These are phyloP conservation scores for Mesembrinibis cayennensis DNA, from an alignment of 2,113 vertebrate genomes.

Conservation along the genomic window DNA sequence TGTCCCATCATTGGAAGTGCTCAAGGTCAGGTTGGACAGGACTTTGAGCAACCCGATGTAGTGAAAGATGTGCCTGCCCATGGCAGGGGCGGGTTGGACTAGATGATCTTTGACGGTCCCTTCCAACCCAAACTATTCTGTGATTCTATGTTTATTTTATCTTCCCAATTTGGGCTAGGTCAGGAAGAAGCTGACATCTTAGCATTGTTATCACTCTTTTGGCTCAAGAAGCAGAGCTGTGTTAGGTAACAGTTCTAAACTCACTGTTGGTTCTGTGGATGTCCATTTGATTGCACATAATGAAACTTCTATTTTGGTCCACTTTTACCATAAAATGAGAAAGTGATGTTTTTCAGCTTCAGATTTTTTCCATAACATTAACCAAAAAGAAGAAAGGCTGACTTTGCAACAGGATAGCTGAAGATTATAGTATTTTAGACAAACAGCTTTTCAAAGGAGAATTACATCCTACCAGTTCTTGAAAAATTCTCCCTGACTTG, in stretches of 20 bases:
- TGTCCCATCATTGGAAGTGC: too few relatives aligned
- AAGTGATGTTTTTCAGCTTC: not conserved
- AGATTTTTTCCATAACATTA: not conserved
- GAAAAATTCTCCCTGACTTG: not conserved
- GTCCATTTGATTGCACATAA: not conserved
- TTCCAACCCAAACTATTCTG: not conserved
- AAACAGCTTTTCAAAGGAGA: not conserved
- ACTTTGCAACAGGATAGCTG: not conserved
- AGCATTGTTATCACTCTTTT: not conserved
- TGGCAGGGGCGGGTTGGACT: too few relatives aligned
- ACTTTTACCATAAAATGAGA: not conserved
- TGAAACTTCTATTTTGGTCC: not conserved
- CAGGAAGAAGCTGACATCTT: not conserved
- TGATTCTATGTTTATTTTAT: not conserved
- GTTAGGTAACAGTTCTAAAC: not conserved
- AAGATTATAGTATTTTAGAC: not conserved
- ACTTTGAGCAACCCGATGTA: too few relatives aligned
- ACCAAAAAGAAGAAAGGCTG: not conserved
- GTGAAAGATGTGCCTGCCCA: too few relatives aligned
- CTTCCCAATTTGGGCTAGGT: not conserved
- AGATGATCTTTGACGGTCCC: not conserved
- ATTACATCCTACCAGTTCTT: not conserved
- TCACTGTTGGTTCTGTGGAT: not conserved
- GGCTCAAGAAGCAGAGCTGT: not conserved
- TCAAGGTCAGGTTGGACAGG: too few relatives aligned